Evolutionary conservation across 1,140 invertebrate species (phyloP).

Genomic region (Hermatobates lingyangjiaoensis): DNA sequence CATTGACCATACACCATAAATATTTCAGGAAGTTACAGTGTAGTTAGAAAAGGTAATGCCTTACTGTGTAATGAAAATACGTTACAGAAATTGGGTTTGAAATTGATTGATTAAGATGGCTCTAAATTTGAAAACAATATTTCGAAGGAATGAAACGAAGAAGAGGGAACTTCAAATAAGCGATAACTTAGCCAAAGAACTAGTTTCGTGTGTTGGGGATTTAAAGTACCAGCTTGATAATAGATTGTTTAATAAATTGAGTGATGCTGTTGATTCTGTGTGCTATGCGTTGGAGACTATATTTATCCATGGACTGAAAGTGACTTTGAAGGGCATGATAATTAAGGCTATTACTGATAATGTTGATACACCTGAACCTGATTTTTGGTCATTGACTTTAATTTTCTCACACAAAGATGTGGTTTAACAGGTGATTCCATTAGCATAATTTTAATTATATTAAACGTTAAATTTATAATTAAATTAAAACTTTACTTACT

Average conservation of each 20-base stretch:
- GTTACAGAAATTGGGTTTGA: too few species aligned
- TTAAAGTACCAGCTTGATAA: too few species aligned
- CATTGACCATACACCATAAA: constrained; percentile 62
- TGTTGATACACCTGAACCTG: constrained; percentile 56
- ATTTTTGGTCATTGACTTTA: constrained; percentile 71
- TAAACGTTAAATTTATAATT: too few species aligned
- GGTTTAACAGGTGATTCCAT: constrained; percentile 47
- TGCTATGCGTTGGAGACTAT: constrained; percentile 67
- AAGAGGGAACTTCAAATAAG: too few species aligned
- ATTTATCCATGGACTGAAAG: constrained; percentile 76
- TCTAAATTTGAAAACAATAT: too few species aligned
- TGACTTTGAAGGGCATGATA: constrained; percentile 54
- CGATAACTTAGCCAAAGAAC: too few species aligned
- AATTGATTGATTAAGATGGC: too few species aligned
- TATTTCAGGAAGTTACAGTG: constrained; percentile 43
- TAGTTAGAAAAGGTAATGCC: constrained; percentile 58
- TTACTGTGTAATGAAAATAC: too few species aligned
- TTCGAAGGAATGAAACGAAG: too few species aligned
- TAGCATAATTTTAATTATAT: background rate
- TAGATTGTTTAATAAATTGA: too few species aligned
- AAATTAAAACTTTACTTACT: too few species aligned
- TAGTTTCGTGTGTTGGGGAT: too few species aligned
- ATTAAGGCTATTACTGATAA: constrained; percentile 44
- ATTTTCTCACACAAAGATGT: constrained; percentile 71
- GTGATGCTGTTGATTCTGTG: constrained; percentile 46